Conservation (phyloP, 2,888 invertebrate genomes). For the Chrysina gloriosa region DNA sequence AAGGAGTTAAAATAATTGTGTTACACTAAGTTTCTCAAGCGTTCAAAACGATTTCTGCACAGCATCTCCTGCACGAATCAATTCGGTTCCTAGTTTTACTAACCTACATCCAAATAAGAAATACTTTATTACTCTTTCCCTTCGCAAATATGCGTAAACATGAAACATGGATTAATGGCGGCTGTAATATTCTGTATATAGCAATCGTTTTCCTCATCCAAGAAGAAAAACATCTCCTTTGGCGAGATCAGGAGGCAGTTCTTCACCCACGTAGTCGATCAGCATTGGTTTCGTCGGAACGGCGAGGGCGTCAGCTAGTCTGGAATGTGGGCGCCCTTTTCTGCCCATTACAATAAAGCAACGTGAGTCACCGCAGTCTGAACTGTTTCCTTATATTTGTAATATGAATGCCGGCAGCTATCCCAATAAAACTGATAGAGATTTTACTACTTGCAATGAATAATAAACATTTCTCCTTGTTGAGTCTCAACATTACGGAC, state of each 20-base stretch:
- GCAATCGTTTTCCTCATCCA: neutral
- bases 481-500: slow-evolving; percentile 5
- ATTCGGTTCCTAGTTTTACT: neutral
- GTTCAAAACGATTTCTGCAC: too few relatives aligned
- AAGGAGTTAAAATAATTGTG: too few relatives aligned
- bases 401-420: neutral
- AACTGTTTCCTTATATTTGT: slow-evolving; percentile 2
- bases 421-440: slow-evolving; percentile 16
- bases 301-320: slow-evolving; percentile 15
- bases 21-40: too few relatives aligned
- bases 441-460: slow-evolving; percentile 13
- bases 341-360: slow-evolving; percentile 19
- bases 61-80: too few relatives aligned
- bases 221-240: slow-evolving; percentile 2
- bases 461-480: neutral
- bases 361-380: slow-evolving; percentile 6
- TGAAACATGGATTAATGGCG: slow-evolving; percentile 6
- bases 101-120: slow-evolving; percentile 10
- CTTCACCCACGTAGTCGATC: slow-evolving; percentile 30
- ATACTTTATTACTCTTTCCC: neutral
- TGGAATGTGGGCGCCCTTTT: slow-evolving; percentile 14
- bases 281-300: slow-evolving; percentile 11
- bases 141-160: neutral
- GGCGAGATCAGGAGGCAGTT: slow-evolving; percentile 18
- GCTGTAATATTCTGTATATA: slow-evolving; percentile 6